These are phyloP conservation scores for Bellardia pandia DNA, from an alignment of 2,888 invertebrate genomes.

Conservation along the genomic window DNA sequence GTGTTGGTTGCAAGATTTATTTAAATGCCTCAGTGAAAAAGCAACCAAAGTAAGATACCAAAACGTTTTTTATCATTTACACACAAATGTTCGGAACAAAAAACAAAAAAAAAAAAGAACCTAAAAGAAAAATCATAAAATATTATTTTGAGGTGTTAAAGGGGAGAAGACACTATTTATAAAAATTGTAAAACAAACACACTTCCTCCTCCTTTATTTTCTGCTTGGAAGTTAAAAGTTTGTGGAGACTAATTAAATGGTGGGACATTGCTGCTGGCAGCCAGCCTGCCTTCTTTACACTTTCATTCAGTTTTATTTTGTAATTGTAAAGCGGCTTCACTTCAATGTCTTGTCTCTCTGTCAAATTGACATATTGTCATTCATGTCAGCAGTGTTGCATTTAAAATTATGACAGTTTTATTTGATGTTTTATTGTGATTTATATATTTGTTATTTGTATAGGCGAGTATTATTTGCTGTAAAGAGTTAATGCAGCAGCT, in stretches of 20 bases:
- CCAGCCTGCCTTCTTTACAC: slow-evolving; percentile 7
- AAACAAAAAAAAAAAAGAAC: neutral
- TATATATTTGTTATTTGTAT: slow-evolving; percentile 53
- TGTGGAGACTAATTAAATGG: slow-evolving; percentile 72
- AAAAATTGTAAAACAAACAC: slow-evolving; percentile 23
- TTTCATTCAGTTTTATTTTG: slow-evolving; percentile 34
- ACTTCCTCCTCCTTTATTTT: slow-evolving; percentile 10
- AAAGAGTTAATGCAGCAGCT: slow-evolving; percentile 47
- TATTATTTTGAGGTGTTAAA: slow-evolving; percentile 73
- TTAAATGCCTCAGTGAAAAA: slow-evolving; percentile 59
- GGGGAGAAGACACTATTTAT: slow-evolving; percentile 57
- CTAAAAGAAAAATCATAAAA: slow-evolving; percentile 76
- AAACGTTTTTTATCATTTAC: slow-evolving; percentile 61
- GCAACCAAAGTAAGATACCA: slow-evolving; percentile 42
- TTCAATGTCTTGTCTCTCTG: slow-evolving; percentile 71
- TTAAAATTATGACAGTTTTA: slow-evolving; percentile 82
- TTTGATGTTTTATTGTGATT: slow-evolving; percentile 80
- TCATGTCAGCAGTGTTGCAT: slow-evolving; percentile 77
- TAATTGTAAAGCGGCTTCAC: slow-evolving; percentile 63
- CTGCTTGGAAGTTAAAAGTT: slow-evolving; percentile 54
- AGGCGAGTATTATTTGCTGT: slow-evolving; percentile 41
- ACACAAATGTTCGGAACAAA: neutral
- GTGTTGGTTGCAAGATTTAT: slow-evolving; percentile 75
- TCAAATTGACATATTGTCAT: slow-evolving; percentile 81
- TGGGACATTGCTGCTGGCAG: slow-evolving; percentile 39